Base-by-base conservation (phyloP, 1,140 invertebrate genomes). In the Batillaria attramentaria region DNA sequence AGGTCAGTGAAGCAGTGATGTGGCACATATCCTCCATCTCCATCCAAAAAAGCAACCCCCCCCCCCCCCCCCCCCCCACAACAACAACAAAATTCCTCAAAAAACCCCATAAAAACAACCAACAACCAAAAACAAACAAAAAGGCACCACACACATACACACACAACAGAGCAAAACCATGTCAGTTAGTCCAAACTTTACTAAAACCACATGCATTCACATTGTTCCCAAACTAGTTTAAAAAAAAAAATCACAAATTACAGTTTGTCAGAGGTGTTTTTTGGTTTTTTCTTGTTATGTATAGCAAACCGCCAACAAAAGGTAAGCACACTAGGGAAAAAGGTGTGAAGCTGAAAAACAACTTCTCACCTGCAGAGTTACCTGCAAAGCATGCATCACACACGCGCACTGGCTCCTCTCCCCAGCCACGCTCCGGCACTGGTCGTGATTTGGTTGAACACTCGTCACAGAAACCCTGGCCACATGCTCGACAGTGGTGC, bases 401-500 rank as follows among this genome's bases (percentile, higher is more conserved):
- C 20, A 92, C 91, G 72, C 92, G 85, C 35, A 92, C 92, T 8
- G 86, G 85, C 50, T 82, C 82, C 1, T 72, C 79, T 37, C 91
- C 90, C 92, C 92, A 92, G 35, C 92, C 92, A 82, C 92, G 84
- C 68, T 90, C 89, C 72, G 91, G 92, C n/a, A 92, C 92, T 8
- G 87, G 83, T 42, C 87, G 80, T 57, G 83, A 83, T 24, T 89
- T 86, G 33, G 83, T 81, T 3, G 92, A 92, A 77, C 92, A 93
- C 0, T 82, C 84, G 73, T 91, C 86, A 86, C 92, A 93, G 79
- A 92, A 91, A 8, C 92, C 92, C 74, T 92, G 77, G 2, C 92
- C 92, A 90, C 90, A 96, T 0, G 93, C 92, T 39, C 95, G 93
- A 86, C 96, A 97, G 84, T 96, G 96, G 87, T 96, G 96, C 81